A percentile compares a stretch with the other conserved stretches of the same genome.
phyloP scores from a whole-genome alignment of 2,888 invertebrate genomes.

The Pinctada fucata region DNA sequence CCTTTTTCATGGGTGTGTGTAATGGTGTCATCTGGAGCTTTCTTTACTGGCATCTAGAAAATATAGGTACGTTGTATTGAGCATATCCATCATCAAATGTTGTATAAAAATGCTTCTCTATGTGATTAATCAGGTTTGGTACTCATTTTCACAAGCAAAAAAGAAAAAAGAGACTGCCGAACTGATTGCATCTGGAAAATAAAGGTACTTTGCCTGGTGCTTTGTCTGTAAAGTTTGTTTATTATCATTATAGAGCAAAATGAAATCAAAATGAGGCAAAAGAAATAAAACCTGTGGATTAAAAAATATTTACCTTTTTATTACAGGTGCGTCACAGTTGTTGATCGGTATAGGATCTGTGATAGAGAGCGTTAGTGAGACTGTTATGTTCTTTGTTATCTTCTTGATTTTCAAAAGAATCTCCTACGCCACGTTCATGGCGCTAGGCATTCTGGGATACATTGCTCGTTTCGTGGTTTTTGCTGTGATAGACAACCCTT shows the following conservation, averaged over 20 bases:
- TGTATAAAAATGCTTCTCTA: no score
- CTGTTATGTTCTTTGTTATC: slow-evolving; percentile 51
- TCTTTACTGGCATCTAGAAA: slow-evolving; percentile 57
- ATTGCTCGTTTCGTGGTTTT: slow-evolving; percentile 48
- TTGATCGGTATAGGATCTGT: slow-evolving; percentile 50
- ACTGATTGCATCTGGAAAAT: no score
- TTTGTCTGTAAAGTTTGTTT: no score
- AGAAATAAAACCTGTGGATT: no score
- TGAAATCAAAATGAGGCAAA: no score
- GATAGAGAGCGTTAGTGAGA: slow-evolving; percentile 44
- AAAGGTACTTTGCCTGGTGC: no score
- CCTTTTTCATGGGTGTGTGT: slow-evolving; percentile 54
- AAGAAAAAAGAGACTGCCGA: no score
- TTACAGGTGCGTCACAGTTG: slow-evolving; percentile 52
- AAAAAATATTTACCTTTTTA: no score
- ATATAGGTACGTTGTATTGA: slow-evolving; percentile 56
- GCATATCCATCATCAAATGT: no score
- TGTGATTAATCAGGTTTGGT: no score
- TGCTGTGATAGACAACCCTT: slow-evolving; percentile 52
- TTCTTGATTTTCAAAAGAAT: slow-evolving; percentile 47
- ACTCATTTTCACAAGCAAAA: no score
- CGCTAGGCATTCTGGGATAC: slow-evolving; percentile 48
- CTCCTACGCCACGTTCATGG: slow-evolving; percentile 48
- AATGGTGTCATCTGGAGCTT: slow-evolving; percentile 59
- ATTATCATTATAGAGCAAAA: no score